A percentile compares a stretch with the other conserved stretches of the same genome.
Conservation (phyloP, 23 tunicate genomes). For the Botrylloides violaceus region DNA sequence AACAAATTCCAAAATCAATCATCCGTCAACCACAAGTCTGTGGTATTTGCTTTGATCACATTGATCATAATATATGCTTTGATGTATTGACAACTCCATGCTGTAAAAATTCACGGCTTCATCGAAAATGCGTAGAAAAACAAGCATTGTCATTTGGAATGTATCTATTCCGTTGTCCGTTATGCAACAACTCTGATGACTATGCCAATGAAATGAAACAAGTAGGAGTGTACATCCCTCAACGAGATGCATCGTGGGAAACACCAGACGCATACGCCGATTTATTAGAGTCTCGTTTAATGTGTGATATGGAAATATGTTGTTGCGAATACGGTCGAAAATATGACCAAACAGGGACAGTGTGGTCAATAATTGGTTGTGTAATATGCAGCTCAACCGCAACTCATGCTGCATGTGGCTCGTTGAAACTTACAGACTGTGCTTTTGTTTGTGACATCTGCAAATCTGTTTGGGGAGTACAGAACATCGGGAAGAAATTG, state of each 20-base stretch:
- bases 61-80: conserved; percentile 9
- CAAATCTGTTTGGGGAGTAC: neutral
- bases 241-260: conserved; percentile 92
- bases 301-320: conserved; percentile 49
- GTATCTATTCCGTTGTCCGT: conserved; percentile 88
- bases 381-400: conserved; percentile 72
- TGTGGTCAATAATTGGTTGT: conserved; percentile 68
- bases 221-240: conserved; percentile 85
- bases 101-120: conserved; percentile 43
- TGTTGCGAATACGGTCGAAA: conserved; percentile 64
- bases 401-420: conserved; percentile 55
- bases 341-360: conserved; percentile 24
- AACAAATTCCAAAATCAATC: neutral
- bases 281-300: conserved; percentile 35
- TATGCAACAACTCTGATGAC: conserved; percentile 48
- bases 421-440: neutral
- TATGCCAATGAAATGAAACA: conserved; percentile 44
- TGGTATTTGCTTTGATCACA: conserved; percentile 42
- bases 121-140: conserved; percentile 66
- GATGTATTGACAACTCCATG: conserved; percentile 45
- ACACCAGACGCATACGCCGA: conserved; percentile 68
- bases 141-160: conserved; percentile 68
- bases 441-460: conserved; percentile 23
- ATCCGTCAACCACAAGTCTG: conserved; percentile 2
- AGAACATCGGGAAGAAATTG: neutral